phyloP scores from a whole-genome alignment of 2,888 invertebrate genomes.

The Dolichopus griseipennis region DNA sequence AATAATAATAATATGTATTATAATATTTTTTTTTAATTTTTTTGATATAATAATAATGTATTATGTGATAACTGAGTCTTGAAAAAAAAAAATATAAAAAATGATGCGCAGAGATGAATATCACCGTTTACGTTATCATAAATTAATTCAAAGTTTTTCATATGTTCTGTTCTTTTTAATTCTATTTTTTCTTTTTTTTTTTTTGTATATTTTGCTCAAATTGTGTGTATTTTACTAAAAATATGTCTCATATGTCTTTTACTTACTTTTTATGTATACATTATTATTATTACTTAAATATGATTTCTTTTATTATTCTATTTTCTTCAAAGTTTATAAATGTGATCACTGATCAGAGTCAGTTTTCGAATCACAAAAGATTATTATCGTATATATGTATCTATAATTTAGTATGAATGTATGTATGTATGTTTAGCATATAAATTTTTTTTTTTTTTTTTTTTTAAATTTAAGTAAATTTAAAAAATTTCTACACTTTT shows the following conservation, averaged over 20 bases:
- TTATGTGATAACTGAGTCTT: not conserved
- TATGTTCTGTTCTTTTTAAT: not conserved
- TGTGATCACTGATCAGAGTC: not conserved
- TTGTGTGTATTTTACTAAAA: too few relatives aligned
- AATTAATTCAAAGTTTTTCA: constrained; percentile 1
- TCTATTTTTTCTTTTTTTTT: too few relatives aligned
- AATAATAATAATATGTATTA: too few relatives aligned
- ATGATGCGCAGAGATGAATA: not conserved
- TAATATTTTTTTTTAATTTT: too few relatives aligned
- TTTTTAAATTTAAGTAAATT: too few relatives aligned
- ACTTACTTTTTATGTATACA: not conserved
- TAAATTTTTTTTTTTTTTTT: too few relatives aligned
- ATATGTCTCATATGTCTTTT: not conserved
- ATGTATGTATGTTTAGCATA: not conserved
- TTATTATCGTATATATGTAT: not conserved
- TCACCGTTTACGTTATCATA: not conserved
- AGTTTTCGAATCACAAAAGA: not conserved
- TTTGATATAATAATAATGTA: too few relatives aligned
- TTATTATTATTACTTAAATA: not conserved
- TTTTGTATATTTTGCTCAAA: too few relatives aligned
- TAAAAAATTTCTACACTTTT: not conserved
- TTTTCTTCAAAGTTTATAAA: not conserved
- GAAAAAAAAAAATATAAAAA: not conserved
- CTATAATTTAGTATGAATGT: too few relatives aligned
- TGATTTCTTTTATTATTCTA: not conserved